phyloP scores from a whole-genome alignment of 2,888 invertebrate genomes.

The Bembecia ichneumoniformis region DNA sequence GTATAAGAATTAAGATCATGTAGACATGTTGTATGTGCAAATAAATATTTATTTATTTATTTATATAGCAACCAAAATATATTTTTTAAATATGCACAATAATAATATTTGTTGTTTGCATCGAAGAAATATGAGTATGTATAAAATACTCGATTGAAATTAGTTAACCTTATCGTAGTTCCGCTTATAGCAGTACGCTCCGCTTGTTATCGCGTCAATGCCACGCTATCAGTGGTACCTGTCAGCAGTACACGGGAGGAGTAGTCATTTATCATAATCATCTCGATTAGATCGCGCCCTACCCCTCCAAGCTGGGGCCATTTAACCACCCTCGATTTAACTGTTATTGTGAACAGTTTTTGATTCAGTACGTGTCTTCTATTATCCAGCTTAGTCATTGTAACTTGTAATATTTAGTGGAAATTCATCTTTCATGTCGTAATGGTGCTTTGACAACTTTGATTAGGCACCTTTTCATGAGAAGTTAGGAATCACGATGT shows the following conservation, averaged over 20 bases:
- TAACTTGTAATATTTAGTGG: constrained; percentile 11
- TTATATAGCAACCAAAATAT: no score
- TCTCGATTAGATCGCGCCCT: constrained; percentile 62
- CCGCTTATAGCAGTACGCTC: constrained; percentile 6
- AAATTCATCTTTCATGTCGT: constrained; percentile 29
- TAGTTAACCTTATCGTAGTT: no score
- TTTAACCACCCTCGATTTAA: constrained; percentile 67
- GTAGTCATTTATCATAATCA: constrained; percentile 65
- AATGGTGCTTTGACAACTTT: constrained; percentile 32
- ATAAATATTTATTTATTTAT: no score
- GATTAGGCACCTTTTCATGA: no score
- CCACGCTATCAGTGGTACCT: background rate
- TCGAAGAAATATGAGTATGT: no score
- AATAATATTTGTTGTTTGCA: no score
- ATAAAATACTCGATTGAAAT: no score
- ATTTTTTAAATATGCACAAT: no score
- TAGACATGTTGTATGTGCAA: no score
- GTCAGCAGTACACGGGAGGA: background rate
- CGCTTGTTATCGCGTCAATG: constrained; percentile 6
- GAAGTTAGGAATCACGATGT: no score
- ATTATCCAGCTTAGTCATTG: constrained; percentile 28
- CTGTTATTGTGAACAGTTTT: constrained; percentile 61
- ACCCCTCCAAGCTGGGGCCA: constrained; percentile 42
- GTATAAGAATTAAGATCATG: no score
- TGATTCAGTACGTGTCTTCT: constrained; percentile 46